Base-by-base conservation (phyloP, 2,113 vertebrate species). In the Mesocricetus auratus region DNA sequence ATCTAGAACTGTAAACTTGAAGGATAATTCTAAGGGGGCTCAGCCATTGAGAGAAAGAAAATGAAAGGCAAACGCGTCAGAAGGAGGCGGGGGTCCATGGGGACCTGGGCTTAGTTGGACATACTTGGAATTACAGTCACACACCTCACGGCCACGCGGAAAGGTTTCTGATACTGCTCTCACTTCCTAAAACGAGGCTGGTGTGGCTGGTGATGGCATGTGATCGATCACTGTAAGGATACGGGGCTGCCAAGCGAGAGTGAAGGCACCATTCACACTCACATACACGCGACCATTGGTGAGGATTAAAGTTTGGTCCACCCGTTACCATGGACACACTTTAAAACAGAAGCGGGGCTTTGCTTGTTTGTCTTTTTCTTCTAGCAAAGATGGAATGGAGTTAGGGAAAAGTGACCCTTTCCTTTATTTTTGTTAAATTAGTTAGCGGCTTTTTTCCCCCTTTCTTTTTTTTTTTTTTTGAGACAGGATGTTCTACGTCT, bases 341-440 rank as follows among this genome's bases (percentile, higher is more conserved):
- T 50, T 45, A 33, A 71, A 58, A 42, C 17, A 12, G 83, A 97
- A 36, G 26, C 21, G 10, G 33, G 8, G 12, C 0, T n/a, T 81
- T 81, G 33, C 53, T 58, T 21, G 4, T 36, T 24, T 58, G n/a
- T 45, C n/a, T 17, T 39, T 92, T 10, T 78, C 50, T 89, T 33
- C 90, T 53, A 89, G 33, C 45, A 90, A 56, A 82, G 42, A 36
- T 6, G 19, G 26, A 90, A 22, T 39, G n/a, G n/a, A n/a, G n/a
- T 91, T 22, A 89, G 36, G 81, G 58, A 93, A 95, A 91, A 71
- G 73, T 50, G 45, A 78, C 6, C 33, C 39, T 82, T 60, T 74
- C 68, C n/a, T 60, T 78, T 73, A 60, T 69, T 83, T 82, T 60
- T 82, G 53, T 58, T 81, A 56, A 53, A 36, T 56, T 81, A 81